Evolutionary conservation across 2,113 vertebrate genomes (phyloP), one percentile per base, ranked within the genome.

Genomic region (Coregonus clupeaformis): DNA sequence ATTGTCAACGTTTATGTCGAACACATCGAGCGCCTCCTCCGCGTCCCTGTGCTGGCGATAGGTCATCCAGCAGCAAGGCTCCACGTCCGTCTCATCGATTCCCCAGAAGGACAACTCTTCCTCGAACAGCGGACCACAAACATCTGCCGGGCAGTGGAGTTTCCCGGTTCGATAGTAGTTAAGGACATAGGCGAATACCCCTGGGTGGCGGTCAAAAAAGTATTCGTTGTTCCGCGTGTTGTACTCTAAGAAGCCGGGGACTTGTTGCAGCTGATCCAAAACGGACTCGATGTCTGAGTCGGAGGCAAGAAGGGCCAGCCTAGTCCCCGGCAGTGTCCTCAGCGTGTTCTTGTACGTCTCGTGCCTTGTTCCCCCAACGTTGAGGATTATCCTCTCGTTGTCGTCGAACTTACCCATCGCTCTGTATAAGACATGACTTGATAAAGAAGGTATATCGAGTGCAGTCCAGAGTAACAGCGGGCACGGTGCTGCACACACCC

Each of bases 371-470:
- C 97, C 97, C 68, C 97, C 97, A 78, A 99, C 96, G 87, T 99
- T 99, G 94, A 99, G 96, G 95, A 98, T 96, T 94, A 99, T 96
- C 93, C 97, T 95, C 96, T 98, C 96, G 93, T 95, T 95, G 91
- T 94, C 96, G 89, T 98, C 95, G 92, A 97, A 95, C 95, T 97
- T 97, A 87, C 96, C 97, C 97, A 98, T 99, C 89, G 91, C 96
- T 95, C 92, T 86, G 92, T 87, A 90, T 94, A 90, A 95, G 95
- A 97, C 97, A 98, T 98, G 97, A 95, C 97, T 96, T 91, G 80
- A 80, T 80, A 65, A 83, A 59, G 29, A 81, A 18, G 80, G 78
- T 82, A 80, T 83, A 85, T 84, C 63, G 84, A 77, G 83, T 75
- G 83, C 73, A 74, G 82, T 83, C 83, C 78, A 77, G 75, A 83